Evolutionary conservation across 2,797 vertebrate genomes (phyloP), one percentile per base, ranked within the genome.

Genomic region (Enteromius viviparus): DNA sequence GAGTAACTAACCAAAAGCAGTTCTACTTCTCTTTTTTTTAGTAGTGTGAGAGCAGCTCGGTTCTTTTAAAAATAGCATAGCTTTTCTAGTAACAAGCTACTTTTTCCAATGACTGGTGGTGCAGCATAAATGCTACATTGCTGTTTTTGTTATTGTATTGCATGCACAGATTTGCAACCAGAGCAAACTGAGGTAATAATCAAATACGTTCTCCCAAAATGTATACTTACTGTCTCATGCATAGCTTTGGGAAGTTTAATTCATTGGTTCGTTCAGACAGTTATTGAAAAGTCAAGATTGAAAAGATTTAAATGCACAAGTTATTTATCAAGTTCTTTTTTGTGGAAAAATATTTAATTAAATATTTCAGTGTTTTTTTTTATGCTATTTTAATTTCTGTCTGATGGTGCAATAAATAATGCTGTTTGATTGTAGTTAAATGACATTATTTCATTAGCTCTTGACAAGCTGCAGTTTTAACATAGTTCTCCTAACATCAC

Each of bases 41-140:
- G n/a, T 15, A 76, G 34, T 2, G 32, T 37, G 19, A 75, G 29
- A 37, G 9, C 60, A 60, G 74, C 37, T 76, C 53, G 60, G 37
- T 23, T 60, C 4, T 76, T 76, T 76, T 60, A 17, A 76, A 60
- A 60, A 76, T 42, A 42, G 53, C 2, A 4, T 15, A 37, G 32
- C 6, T 75, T 75, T 51, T 75, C 21, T n/a, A 40, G 72, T 75
- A 40, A 23, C 6, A 14, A 3, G 19, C 29, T n/a, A 0, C 29
- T 53, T 12, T 37, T 75, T 75, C 32, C 71, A 75, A 55, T 72
- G 17, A 32, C 17, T 11, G 3, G 72, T 75, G 72, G 49, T 76
- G 14, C 26, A 26, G n/a, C 14, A 34, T 60, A 60, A 76, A 26
- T 74, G 49, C 29, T 74, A 14, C 49, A 74, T 37, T 76, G 53